Base-by-base conservation (phyloP, 2,888 invertebrate genomes). In the Ochropacha duplaris region DNA sequence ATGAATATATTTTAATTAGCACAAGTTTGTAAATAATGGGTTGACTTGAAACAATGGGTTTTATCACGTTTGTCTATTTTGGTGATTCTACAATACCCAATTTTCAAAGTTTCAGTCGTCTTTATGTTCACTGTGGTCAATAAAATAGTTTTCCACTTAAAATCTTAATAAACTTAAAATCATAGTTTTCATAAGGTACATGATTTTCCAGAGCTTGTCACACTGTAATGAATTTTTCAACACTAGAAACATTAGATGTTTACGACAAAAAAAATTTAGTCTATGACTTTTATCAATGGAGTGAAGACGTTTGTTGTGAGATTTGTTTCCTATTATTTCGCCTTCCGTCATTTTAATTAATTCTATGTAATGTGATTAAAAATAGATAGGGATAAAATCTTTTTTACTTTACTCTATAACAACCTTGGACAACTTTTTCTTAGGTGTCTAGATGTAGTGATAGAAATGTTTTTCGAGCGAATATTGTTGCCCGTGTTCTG, bases 261-360 rank as follows among this genome's bases (percentile, higher is more conserved):
- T 44, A 19, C 12, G 24, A 54, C 50, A 58, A 57, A 54, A 61
- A 60, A 60, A 36, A 56, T 58, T 73, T 90, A 91, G 90, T 90
- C 90, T 90, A 90, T 91, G 89, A 82, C 78, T 83, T 86, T 79
- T 76, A 83, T 83, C 84, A 81, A 88, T 84, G 89, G 72, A 76
- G 87, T 77, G 77, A 67, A 72, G 90, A 87, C 89, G 91, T 88
- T 82, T 85, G 84, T 87, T 86, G 87, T 88, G 87, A 84, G 74
- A 84, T 84, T 87, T 83, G 74, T 89, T 88, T 86, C 86, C 81
- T 89, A 87, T 85, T 86, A 85, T 87, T 84, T 89, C 84, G 85
- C 86, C 85, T 91, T 87, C 84, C 86, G 87, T 87, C 86, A 81
- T 84, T 81, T n/a, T 79, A 77, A 78, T 80, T 83, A 81, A 78